Evolutionary conservation across 2,888 invertebrate species (phyloP).

Genomic region (Dynastes tityus): DNA sequence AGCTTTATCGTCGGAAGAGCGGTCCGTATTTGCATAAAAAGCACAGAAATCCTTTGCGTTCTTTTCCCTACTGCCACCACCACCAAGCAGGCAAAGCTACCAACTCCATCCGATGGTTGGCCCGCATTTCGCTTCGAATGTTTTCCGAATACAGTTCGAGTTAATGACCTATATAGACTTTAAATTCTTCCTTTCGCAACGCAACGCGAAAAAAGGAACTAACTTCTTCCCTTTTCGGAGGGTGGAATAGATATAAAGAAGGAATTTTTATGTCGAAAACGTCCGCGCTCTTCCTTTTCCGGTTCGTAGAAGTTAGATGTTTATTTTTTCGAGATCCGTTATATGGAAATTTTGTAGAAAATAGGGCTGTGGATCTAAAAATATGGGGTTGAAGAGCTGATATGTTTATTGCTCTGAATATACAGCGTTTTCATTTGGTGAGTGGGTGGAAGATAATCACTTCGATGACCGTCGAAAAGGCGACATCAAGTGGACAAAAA

Average conservation of each 20-base stretch:
- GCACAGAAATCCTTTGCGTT: constrained; percentile 26
- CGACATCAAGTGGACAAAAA: too few relatives aligned
- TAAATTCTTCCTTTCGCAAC: constrained; percentile 21
- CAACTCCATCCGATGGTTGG: too few relatives aligned
- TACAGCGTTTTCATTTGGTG: too few relatives aligned
- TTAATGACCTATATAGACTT: constrained; percentile 45
- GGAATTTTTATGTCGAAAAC: constrained; percentile 10
- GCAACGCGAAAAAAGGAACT: constrained; percentile 6
- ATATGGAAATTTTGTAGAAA: constrained; percentile 3
- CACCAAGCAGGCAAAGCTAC: too few relatives aligned
- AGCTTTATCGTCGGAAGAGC: constrained; percentile 54
- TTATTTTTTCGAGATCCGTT: constrained; percentile 10
- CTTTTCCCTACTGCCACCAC: not conserved
- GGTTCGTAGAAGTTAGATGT: not conserved
- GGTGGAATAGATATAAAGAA: not conserved
- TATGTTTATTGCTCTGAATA: too few relatives aligned
- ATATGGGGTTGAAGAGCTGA: not conserved
- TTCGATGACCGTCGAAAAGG: too few relatives aligned
- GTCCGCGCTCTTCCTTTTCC: not conserved
- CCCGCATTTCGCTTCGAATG: constrained; percentile 6
- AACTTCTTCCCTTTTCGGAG: constrained; percentile 8
- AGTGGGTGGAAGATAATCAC: too few relatives aligned
- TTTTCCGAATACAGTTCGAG: constrained; percentile 42
- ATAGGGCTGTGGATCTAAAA: not conserved
- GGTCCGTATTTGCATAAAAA: constrained; percentile 46